These are phyloP conservation scores for Caenorhabditis sp. DNA, from an alignment of 2,888 invertebrate species.

Conservation along the genomic window DNA sequence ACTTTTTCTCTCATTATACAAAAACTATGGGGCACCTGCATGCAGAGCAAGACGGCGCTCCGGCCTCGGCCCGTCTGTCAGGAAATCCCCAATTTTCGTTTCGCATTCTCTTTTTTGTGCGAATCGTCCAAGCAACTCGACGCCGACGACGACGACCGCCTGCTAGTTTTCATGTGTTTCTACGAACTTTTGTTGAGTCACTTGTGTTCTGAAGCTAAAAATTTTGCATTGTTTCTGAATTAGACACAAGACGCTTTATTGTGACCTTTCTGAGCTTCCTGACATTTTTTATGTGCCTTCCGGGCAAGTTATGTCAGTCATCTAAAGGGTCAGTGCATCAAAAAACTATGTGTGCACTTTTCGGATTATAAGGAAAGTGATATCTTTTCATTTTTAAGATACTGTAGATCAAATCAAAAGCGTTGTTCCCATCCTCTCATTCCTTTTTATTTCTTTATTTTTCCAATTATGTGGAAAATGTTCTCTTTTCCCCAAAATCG, in stretches of 20 bases:
- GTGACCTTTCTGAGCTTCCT: too few species aligned
- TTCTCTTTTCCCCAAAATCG: slow-evolving; percentile 8
- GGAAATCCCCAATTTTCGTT: slow-evolving; percentile 64
- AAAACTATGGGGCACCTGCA: slow-evolving; percentile 36
- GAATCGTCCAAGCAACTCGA: slow-evolving; percentile 19
- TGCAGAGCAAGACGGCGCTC: slow-evolving; percentile 8
- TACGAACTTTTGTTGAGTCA: background rate
- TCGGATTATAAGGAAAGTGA: too few species aligned
- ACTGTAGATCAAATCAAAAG: too few species aligned
- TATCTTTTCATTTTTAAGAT: too few species aligned
- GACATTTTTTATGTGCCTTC: too few species aligned
- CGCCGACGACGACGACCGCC: background rate
- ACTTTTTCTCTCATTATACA: slow-evolving; percentile 54
- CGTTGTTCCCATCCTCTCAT: too few species aligned
- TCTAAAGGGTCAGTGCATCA: too few species aligned
- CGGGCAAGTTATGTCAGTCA: too few species aligned
- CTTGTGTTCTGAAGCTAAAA: background rate
- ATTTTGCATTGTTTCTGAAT: too few species aligned
- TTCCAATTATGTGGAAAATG: too few species aligned
- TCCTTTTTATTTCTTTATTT: slow-evolving; percentile 24
- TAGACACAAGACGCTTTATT: too few species aligned
- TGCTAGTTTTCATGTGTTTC: background rate
- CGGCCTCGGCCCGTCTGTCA: slow-evolving; percentile 44
- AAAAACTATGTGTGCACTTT: too few species aligned
- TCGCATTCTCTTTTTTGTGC: slow-evolving; percentile 29